Evolutionary conservation across 2,797 vertebrate genomes (phyloP).

Genomic region (Sebastes minor): DNA sequence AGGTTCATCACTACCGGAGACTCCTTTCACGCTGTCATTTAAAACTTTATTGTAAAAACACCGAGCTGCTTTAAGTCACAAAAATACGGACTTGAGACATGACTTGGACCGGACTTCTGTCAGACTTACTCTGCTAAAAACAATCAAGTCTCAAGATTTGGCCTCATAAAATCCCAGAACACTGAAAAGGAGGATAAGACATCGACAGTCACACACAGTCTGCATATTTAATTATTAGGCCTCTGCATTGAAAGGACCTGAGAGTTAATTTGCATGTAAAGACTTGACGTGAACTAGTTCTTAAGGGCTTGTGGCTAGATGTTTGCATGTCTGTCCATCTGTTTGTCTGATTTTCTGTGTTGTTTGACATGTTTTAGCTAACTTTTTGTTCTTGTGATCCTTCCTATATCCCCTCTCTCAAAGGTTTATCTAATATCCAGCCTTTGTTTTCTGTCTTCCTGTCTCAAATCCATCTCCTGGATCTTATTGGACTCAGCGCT

Average conservation of each 20-base stretch:
- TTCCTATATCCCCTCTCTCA: not conserved
- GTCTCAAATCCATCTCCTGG: not conserved
- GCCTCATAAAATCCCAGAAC: not conserved
- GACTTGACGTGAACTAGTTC: not conserved
- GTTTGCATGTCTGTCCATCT: too few species aligned
- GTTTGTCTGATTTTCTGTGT: not conserved
- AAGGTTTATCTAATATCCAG: not conserved
- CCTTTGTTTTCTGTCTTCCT: not conserved
- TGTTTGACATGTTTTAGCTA: not conserved
- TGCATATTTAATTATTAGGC: not conserved
- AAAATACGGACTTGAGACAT: too few species aligned
- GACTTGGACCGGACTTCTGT: accelerated
- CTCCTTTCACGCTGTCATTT: too few species aligned
- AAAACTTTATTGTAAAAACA: too few species aligned
- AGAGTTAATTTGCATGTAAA: not conserved
- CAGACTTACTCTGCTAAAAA: too few species aligned
- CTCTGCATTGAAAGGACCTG: not conserved
- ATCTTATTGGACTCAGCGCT: not conserved
- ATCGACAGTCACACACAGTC: not conserved
- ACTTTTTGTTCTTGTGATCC: not conserved
- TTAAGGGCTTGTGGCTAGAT: not conserved
- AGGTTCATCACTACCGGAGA: too few species aligned
- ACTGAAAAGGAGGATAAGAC: not conserved
- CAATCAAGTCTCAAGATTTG: not conserved
- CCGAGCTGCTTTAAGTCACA: too few species aligned